Evolutionary conservation across 2,888 invertebrate genomes (phyloP).

Genomic region (Colostygia pectinataria): DNA sequence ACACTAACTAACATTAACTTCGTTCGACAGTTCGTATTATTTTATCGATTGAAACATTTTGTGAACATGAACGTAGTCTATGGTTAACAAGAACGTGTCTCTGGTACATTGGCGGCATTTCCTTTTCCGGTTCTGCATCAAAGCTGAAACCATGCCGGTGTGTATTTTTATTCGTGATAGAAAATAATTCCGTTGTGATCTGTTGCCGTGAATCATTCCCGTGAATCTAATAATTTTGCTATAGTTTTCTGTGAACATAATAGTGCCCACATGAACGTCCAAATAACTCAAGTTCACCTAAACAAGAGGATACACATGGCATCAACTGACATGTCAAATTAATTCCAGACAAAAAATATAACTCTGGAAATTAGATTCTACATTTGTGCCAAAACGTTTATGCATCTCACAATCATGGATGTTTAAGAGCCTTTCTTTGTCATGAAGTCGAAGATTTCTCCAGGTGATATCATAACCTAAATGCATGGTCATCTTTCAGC

Average conservation of each 20-base stretch:
- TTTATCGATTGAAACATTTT: no score
- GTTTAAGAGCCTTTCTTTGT: slow-evolving; percentile 5
- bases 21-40: no score
- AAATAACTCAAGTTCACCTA: slow-evolving; percentile 38
- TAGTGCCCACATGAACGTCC: slow-evolving; percentile 21
- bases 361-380: slow-evolving; percentile 20
- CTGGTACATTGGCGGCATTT: slow-evolving; percentile 62
- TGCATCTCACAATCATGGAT: background rate
- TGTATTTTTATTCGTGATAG: slow-evolving; percentile 68
- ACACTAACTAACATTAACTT: no score
- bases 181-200: slow-evolving; percentile 49
- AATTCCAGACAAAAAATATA: slow-evolving; percentile 38
- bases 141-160: slow-evolving; percentile 84
- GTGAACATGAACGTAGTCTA: no score
- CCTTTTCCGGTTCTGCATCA: slow-evolving; percentile 83
- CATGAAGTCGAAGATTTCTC: slow-evolving; percentile 16
- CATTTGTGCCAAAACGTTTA: slow-evolving; percentile 11
- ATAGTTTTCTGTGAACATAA: slow-evolving; percentile 34
- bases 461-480: slow-evolving; percentile 58
- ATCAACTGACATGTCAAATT: slow-evolving; percentile 66
- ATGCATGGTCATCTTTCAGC: slow-evolving; percentile 73
- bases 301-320: slow-evolving; percentile 77
- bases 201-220: slow-evolving; percentile 44
- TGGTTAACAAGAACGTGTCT: slow-evolving; percentile 48
- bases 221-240: slow-evolving; percentile 43